These are phyloP conservation scores for Syngnathus typhle DNA, from an alignment of 2,113 vertebrate species.

Conservation along the genomic window DNA sequence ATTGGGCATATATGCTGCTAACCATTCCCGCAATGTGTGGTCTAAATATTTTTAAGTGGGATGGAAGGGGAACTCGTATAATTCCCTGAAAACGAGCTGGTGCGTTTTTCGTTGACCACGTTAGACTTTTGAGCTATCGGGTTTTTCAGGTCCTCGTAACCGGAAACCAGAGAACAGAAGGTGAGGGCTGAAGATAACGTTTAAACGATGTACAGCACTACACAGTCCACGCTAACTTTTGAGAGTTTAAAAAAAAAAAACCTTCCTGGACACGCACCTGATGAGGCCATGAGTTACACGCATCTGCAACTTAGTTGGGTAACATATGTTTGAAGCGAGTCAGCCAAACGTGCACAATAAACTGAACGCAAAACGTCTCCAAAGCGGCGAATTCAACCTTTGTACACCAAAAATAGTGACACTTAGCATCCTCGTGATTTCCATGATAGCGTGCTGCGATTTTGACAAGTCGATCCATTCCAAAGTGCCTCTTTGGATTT, in stretches of 20 bases:
- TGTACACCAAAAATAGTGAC: background rate
- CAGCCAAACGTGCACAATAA: background rate
- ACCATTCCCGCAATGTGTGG: background rate
- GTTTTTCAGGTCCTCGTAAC: background rate
- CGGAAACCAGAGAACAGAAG: background rate
- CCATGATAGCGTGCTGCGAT: conserved; percentile 5
- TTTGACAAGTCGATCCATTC: conserved; percentile 16
- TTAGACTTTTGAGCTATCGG: background rate
- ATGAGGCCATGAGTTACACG: conserved; percentile 6
- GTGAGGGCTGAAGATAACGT: background rate
- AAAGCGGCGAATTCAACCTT: background rate
- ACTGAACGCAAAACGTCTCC: background rate
- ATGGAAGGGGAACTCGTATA: background rate
- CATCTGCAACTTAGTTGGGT: conserved; percentile 2
- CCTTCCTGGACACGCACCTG: conserved; percentile 4
- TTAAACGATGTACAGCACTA: background rate
- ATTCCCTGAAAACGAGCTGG: background rate
- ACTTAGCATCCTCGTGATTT: background rate
- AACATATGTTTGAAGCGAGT: background rate
- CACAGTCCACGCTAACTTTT: background rate
- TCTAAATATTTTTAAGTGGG: background rate
- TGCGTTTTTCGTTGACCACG: background rate
- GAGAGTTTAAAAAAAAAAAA: background rate
- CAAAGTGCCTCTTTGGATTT: background rate
- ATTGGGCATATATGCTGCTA: background rate